phyloP scores from a whole-genome alignment of 2,797 vertebrate species.

The Buceros bicornis region DNA sequence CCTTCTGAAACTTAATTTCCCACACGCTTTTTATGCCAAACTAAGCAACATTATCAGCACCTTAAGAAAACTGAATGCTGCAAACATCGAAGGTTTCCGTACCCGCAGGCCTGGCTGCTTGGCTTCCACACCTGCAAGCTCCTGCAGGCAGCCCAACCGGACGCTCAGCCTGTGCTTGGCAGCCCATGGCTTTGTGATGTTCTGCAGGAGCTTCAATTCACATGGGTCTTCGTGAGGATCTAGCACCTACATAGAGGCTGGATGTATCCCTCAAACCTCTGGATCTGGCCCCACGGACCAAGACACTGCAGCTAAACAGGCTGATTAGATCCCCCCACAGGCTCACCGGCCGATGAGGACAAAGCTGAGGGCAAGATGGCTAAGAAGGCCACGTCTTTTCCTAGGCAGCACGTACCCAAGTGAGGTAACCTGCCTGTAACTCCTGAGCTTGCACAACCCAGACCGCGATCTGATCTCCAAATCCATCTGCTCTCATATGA shows the following conservation, averaged over 20 bases:
- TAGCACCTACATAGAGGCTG: neutral
- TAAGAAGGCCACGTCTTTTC: neutral
- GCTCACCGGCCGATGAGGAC: neutral
- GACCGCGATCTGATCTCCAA: neutral
- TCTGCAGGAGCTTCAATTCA: neutral
- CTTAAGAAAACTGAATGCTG: accelerated
- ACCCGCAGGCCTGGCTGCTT: neutral
- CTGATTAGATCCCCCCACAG: too few relatives aligned
- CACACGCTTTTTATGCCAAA: accelerated
- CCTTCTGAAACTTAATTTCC: neutral
- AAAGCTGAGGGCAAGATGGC: accelerated
- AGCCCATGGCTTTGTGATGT: accelerated
- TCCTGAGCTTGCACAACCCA: neutral
- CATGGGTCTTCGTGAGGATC: neutral
- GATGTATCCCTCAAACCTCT: neutral
- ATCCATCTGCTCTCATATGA: accelerated
- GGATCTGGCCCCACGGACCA: neutral
- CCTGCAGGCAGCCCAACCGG: too few relatives aligned
- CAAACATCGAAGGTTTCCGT: neutral
- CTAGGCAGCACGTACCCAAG: accelerated
- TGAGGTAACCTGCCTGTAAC: neutral
- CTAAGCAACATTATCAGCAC: neutral
- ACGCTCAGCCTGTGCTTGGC: accelerated
- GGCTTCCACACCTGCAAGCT: too few relatives aligned
- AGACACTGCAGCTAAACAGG: too few relatives aligned